Conservation (phyloP, 2,113 vertebrate genomes). For the Theristicus caerulescens region DNA sequence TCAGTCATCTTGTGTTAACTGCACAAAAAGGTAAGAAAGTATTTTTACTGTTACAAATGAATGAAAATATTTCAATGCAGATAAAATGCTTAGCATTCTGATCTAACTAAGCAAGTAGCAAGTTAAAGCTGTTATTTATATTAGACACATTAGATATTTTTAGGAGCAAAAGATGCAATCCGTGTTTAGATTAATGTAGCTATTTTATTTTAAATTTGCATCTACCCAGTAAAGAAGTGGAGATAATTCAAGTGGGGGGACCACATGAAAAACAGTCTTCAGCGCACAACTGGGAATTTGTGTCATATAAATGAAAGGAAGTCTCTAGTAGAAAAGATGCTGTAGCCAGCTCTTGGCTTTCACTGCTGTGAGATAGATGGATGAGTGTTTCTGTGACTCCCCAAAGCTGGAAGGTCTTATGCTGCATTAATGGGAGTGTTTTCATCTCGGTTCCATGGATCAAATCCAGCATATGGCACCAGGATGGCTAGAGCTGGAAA, state of each 20-base stretch:
- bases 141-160: slow-evolving; percentile 23
- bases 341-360: slow-evolving; percentile 25
- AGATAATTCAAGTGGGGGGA: slow-evolving; percentile 29
- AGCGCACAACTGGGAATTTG: slow-evolving; percentile 47
- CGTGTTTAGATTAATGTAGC: slow-evolving; percentile 23
- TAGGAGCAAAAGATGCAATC: background rate
- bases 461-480: slow-evolving; percentile 40
- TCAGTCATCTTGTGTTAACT: background rate
- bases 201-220: slow-evolving; percentile 27
- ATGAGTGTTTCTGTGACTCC: background rate
- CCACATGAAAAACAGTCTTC: slow-evolving; percentile 25
- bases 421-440: background rate
- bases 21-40: background rate
- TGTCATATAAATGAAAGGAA: slow-evolving; percentile 50
- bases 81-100: background rate
- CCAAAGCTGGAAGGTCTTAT: background rate
- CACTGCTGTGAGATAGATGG: background rate
- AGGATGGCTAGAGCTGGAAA: background rate
- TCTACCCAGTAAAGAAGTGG: background rate
- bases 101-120: background rate
- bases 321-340: slow-evolving; percentile 23
- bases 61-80: background rate
- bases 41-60: background rate
- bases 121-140: background rate
- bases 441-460: slow-evolving; percentile 20